Percentiles rank a stretch among this genome's conserved stretches.
Conservation (phyloP, 2,113 vertebrate genomes). For the Panthera leo region DNA sequence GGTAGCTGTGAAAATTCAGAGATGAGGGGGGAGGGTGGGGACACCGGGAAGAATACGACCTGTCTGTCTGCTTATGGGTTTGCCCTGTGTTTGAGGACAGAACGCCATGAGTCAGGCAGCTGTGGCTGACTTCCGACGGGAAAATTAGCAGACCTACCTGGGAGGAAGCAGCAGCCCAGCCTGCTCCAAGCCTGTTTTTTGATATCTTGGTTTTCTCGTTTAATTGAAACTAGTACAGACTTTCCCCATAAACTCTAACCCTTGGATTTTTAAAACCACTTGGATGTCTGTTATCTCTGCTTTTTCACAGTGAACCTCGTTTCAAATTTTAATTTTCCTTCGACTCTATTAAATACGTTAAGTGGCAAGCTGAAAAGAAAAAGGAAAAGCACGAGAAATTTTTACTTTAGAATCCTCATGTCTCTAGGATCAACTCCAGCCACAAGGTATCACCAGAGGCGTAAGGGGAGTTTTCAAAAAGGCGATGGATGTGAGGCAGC, state of each 20-base stretch:
- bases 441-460: neutral
- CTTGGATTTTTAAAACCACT: neutral
- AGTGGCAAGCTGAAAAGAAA: neutral
- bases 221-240: neutral
- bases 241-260: neutral
- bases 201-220: neutral
- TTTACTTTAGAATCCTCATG: neutral
- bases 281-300: neutral
- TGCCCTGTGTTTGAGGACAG: neutral
- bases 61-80: neutral
- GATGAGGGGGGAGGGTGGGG: no score
- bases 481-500: neutral
- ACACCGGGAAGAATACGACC: neutral
- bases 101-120: neutral
- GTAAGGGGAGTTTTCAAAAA: neutral
- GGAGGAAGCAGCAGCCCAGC: neutral
- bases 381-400: neutral
- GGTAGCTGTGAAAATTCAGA: neutral
- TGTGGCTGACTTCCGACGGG: neutral
- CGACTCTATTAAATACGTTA: neutral
- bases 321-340: conserved; percentile 1
- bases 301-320: neutral
- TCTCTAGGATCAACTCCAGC: neutral
- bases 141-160: neutral
- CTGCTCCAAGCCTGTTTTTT: neutral